phyloP scores from a whole-genome alignment of 2,888 invertebrate species.

The Alsophila aescularia region DNA sequence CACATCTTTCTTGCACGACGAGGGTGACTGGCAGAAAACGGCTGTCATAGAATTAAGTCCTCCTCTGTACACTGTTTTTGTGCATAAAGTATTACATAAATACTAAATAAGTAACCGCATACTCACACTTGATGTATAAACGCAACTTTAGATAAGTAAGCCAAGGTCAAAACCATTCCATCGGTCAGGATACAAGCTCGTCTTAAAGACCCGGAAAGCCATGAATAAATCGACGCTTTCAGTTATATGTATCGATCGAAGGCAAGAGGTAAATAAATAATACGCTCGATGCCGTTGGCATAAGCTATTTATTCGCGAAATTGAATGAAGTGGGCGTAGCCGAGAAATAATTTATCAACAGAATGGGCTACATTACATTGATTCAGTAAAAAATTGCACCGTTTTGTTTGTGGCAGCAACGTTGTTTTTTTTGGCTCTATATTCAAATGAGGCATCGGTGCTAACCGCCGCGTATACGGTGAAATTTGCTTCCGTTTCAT shows the following conservation, averaged over 20 bases:
- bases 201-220: conserved; percentile 26
- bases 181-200: not conserved
- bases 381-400: conserved; percentile 53
- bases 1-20: too few species aligned
- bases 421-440: conserved; percentile 29
- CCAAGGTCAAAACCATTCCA: conserved; percentile 5
- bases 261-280: conserved; percentile 48
- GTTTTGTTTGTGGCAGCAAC: conserved; percentile 48
- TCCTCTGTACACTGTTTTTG: too few species aligned
- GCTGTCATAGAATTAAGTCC: too few species aligned
- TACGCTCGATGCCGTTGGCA: conserved; percentile 47
- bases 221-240: conserved; percentile 28
- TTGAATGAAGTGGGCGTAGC: conserved; percentile 55
- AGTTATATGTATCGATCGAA: conserved; percentile 37
- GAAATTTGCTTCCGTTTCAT: conserved; percentile 6
- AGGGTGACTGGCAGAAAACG: too few species aligned
- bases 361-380: conserved; percentile 60
- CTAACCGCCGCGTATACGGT: not conserved
- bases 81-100: too few species aligned
- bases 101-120: too few species aligned
- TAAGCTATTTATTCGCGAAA: conserved; percentile 57
- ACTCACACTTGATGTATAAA: too few species aligned
- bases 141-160: too few species aligned
- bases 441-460: conserved; percentile 29
- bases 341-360: conserved; percentile 58